Evolutionary conservation across 1,140 invertebrate genomes (phyloP).

Genomic region (Coelopa frigida): DNA sequence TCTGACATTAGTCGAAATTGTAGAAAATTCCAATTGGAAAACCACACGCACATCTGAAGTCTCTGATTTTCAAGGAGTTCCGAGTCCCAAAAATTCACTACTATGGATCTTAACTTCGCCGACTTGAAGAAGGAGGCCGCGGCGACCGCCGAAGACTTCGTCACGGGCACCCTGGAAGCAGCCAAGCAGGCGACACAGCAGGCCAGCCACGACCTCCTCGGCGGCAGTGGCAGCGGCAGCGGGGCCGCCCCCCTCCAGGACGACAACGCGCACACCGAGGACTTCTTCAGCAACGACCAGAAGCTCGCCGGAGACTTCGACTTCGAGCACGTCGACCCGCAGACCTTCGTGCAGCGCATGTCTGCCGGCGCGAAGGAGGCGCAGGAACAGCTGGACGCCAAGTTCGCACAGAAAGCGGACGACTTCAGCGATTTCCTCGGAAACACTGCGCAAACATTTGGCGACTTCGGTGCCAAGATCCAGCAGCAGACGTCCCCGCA

Average conservation of each 20-base stretch:
- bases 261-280: constrained; percentile 38
- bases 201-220: constrained; percentile 19
- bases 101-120: constrained; percentile 39
- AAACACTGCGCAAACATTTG: constrained; percentile 15
- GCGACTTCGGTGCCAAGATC: neutral
- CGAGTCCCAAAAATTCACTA: no score
- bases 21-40: constrained; percentile 3
- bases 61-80: no score
- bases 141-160: constrained; percentile 32
- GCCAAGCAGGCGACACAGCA: constrained; percentile 11
- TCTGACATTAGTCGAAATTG: constrained; percentile 7
- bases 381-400: constrained; percentile 31
- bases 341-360: constrained; percentile 36
- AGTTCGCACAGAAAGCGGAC: constrained; percentile 27
- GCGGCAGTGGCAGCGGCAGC: constrained; percentile 9
- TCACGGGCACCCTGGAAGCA: constrained; percentile 15
- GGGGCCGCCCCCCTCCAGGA: constrained; percentile 23
- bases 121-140: constrained; percentile 39
- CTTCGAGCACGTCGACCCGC: constrained; percentile 27
- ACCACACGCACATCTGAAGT: neutral
- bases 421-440: constrained; percentile 31
- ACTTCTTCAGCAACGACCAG: constrained; percentile 36
- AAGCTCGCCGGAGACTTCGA: constrained; percentile 36
- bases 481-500: constrained; percentile 17
- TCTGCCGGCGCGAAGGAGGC: constrained; percentile 36